Percentiles rank a stretch among this genome's conserved stretches.
These are phyloP conservation scores for Ptychodera flava DNA, from an alignment of 35 echinoderm and acorn worm species.

Conservation along the genomic window DNA sequence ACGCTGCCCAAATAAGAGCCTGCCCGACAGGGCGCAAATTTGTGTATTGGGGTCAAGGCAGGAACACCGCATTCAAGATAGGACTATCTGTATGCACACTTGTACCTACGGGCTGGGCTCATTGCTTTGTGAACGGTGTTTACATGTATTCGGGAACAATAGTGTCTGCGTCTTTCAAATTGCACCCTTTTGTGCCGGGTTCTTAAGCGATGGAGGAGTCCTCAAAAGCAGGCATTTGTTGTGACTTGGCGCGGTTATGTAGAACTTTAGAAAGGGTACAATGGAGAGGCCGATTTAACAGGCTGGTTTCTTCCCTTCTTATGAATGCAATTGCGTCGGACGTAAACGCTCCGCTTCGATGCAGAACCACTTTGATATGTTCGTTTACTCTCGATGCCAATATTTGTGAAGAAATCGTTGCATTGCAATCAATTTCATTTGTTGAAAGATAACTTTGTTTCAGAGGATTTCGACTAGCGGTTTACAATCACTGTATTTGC, in stretches of 20 bases:
- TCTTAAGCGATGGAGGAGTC: background rate
- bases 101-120: background rate
- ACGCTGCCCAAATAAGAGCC: background rate
- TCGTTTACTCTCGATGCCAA: too few relatives aligned
- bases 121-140: background rate
- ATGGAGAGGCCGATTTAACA: background rate
- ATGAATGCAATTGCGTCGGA: too few relatives aligned
- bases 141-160: background rate
- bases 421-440: too few relatives aligned
- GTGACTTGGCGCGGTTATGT: background rate
- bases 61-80: background rate
- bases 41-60: background rate
- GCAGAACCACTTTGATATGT: background rate
- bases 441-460: too few relatives aligned
- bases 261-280: background rate
- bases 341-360: too few relatives aligned
- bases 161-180: background rate
- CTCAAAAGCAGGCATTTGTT: background rate
- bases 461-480: too few relatives aligned
- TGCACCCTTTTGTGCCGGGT: background rate
- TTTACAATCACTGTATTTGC: too few relatives aligned
- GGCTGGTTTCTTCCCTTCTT: background rate
- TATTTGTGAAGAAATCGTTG: too few relatives aligned
- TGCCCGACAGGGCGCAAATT: background rate
- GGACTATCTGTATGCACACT: background rate